Evolutionary conservation across 2,888 invertebrate species (phyloP), one percentile per base, ranked within the genome.

Genomic region (Octonoba sinensis): DNA sequence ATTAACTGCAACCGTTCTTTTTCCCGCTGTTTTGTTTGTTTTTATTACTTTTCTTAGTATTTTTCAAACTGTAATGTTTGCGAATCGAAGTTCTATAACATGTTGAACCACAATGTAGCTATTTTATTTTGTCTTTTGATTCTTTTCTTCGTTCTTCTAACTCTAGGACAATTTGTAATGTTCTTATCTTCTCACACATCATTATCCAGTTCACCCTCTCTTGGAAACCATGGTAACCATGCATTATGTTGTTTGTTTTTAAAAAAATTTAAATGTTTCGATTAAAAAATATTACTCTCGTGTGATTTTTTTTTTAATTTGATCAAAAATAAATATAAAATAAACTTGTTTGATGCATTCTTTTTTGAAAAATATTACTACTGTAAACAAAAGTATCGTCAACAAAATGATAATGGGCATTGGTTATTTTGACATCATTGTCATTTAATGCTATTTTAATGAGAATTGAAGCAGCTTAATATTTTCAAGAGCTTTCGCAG

Each of bases 181-280:
- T 74, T 74, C 47, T 57, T 74, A n/a, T 74, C 74, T 8, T 47
- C 47, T 3, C 74, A 74, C 27, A n/a, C 22, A 6, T 15, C 46
- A 16, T 49, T 74, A 27, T 49, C n/a, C 13, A 13, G 13, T 57
- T 13, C 57, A 57, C 22, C 18, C 20, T 20, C 18, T 57, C 22
- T 57, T n/a, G 13, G 18, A 54, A 54, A 54, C 18, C n/a, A n/a
- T 54, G 54, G 36, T 36, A 54, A 54, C n/a, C 54, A 54, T 54
- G 13, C 18, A 18, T 20, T 54, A 54, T 54, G n/a, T 18, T 54
- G 8, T 11, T 8, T 36, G 8, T 36, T 36, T 36, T 11, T 6
- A 54, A 47, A 47, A 47, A 6, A 1, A 54, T 54, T 20, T 18
- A 54, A 3, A 18, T 54, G 15, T 15, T 54, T 54, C 54, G 4